phyloP scores from a whole-genome alignment of 2,888 invertebrate genomes.

The Thelaira solivaga region DNA sequence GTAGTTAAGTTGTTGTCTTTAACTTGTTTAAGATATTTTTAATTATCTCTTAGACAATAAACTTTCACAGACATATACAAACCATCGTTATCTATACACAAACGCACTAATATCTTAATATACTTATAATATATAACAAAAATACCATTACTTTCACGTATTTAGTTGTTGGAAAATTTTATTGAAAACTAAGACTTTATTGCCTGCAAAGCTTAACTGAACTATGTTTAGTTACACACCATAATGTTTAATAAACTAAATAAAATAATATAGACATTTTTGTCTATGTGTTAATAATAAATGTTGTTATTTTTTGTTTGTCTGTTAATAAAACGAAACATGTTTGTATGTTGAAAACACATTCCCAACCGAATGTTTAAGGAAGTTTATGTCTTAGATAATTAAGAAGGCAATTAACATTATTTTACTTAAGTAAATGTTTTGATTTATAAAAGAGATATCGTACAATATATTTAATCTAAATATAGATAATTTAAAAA shows the following conservation, averaged over 20 bases:
- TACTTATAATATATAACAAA: neutral
- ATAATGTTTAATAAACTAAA: neutral
- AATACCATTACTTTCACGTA: neutral
- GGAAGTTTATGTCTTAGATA: conserved; percentile 10
- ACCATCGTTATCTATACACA: too few species aligned
- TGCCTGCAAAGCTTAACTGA: too few species aligned
- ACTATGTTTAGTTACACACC: neutral
- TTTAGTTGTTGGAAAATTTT: neutral
- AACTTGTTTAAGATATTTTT: conserved; percentile 40
- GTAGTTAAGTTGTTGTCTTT: conserved; percentile 31
- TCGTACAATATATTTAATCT: neutral
- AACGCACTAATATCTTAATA: neutral
- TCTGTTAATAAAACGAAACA: conserved; percentile 18
- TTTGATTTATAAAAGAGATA: conserved; percentile 2
- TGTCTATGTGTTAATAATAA: neutral
- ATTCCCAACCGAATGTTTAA: neutral
- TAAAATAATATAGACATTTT: conserved; percentile 2
- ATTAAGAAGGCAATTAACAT: conserved; percentile 38
- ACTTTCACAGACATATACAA: neutral
- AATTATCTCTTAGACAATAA: conserved; percentile 43
- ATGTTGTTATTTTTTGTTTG: neutral
- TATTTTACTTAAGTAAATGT: conserved; percentile 21
- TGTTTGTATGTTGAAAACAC: conserved; percentile 20
- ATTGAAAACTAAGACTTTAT: neutral
- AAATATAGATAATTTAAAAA: too few species aligned